Evolutionary conservation across 2,888 invertebrate species (phyloP).

Genomic region (Limnephilus lunatus): DNA sequence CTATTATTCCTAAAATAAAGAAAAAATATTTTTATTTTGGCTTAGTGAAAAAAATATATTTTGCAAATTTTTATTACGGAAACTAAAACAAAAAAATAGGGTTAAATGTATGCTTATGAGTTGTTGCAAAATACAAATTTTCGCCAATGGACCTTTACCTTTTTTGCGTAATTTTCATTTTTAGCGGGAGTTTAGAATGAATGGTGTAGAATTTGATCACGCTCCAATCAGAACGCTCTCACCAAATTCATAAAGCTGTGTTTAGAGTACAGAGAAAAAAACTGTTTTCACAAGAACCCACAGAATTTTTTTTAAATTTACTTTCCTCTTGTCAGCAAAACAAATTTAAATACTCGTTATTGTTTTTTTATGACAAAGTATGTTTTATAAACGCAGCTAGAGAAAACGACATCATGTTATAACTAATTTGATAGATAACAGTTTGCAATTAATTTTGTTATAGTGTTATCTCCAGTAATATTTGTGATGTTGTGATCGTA

Average conservation of each 20-base stretch:
- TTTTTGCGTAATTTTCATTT: not conserved
- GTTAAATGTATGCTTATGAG: not conserved
- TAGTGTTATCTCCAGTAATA: too few relatives aligned
- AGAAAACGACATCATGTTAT: too few relatives aligned
- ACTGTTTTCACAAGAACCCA: not conserved
- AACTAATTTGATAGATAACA: too few relatives aligned
- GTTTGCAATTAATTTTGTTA: too few relatives aligned
- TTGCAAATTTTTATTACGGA: not conserved
- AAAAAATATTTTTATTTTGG: not conserved
- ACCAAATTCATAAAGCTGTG: not conserved
- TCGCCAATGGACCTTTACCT: not conserved
- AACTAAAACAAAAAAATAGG: too few relatives aligned
- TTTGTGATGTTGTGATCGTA: too few relatives aligned
- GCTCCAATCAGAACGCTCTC: not conserved
- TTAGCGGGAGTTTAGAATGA: not conserved
- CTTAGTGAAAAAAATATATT: not conserved
- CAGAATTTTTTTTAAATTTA: too few relatives aligned
- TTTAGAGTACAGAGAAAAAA: not conserved
- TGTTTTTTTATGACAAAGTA: too few relatives aligned
- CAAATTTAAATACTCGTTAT: too few relatives aligned
- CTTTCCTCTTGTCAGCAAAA: too few relatives aligned
- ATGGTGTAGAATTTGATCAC: not conserved
- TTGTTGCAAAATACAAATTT: not conserved
- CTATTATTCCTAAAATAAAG: not conserved
- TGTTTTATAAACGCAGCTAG: too few relatives aligned